A percentile compares a stretch with the other conserved stretches of the same genome.
These are phyloP conservation scores for Brachionus asplanchnoidis DNA, from an alignment of 1,140 invertebrate species.

Conservation along the genomic window DNA sequence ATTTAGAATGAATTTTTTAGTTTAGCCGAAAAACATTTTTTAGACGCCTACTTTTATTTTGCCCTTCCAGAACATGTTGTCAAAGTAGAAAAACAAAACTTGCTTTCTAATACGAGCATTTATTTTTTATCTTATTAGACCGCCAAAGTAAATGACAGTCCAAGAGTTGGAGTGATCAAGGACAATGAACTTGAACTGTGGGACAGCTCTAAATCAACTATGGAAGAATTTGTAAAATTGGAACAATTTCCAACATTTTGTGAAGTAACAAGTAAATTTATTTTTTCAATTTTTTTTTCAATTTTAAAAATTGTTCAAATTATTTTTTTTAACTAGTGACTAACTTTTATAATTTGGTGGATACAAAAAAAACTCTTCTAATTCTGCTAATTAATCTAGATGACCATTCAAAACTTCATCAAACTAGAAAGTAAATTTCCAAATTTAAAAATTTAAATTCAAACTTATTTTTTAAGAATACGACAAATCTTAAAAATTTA, in stretches of 20 bases:
- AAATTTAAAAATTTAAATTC: background rate
- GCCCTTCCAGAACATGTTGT: background rate
- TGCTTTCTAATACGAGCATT: background rate
- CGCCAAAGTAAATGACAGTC: background rate
- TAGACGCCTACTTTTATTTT: conserved; percentile 41
- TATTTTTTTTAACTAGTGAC: background rate
- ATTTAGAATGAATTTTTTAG: conserved; percentile 3
- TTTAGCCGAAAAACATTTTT: conserved; percentile 38
- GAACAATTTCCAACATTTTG: conserved; percentile 28
- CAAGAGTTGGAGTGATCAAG: conserved; percentile 35
- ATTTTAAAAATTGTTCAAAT: background rate
- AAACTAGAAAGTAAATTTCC: background rate
- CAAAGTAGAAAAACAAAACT: background rate
- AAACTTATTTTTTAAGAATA: background rate
- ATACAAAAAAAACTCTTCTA: background rate
- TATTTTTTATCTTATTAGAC: background rate
- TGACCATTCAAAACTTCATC: conserved; percentile 16
- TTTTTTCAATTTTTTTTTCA: too few species aligned
- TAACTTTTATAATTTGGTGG: conserved; percentile 37
- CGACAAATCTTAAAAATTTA: conserved; percentile 20
- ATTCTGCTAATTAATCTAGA: conserved; percentile 1
- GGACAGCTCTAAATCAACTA: background rate
- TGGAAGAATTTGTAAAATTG: conserved; percentile 32
- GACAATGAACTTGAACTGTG: background rate
- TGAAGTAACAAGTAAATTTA: conserved; percentile 8